Evolutionary conservation across 2,888 invertebrate genomes (phyloP).

Genomic region (Meiosimyza decipiens): DNA sequence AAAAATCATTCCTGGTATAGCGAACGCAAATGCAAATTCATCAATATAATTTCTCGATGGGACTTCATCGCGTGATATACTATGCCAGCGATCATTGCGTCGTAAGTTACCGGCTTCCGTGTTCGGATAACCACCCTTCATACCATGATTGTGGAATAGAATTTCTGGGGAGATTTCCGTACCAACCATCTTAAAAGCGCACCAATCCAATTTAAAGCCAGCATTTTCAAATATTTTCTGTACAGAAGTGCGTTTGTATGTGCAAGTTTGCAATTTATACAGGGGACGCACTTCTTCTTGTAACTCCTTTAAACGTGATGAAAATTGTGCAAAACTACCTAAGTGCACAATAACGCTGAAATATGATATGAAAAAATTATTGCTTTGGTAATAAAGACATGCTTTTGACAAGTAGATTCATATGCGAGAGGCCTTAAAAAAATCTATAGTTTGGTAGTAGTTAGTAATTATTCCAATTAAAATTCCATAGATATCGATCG

Average conservation of each 20-base stretch:
- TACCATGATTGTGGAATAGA: constrained; percentile 61
- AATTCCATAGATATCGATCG: background rate
- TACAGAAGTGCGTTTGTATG: constrained; percentile 86
- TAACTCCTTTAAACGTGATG: constrained; percentile 66
- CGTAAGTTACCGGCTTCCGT: constrained; percentile 61
- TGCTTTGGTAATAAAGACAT: background rate
- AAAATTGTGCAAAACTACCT: constrained; percentile 81
- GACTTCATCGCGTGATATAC: constrained; percentile 71
- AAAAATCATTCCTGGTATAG: constrained; percentile 77
- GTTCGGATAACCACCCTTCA: constrained; percentile 45
- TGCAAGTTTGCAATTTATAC: constrained; percentile 81
- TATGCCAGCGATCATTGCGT: constrained; percentile 72
- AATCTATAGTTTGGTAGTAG: no score
- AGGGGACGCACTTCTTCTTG: constrained; percentile 85
- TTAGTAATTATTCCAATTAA: no score
- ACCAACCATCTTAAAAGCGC: constrained; percentile 83
- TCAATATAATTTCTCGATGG: constrained; percentile 77
- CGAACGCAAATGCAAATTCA: constrained; percentile 77
- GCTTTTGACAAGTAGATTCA: no score
- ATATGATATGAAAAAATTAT: background rate
- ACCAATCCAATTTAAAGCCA: constrained; percentile 88
- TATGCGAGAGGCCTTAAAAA: no score
- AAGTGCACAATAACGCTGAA: constrained; percentile 80
- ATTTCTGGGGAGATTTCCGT: constrained; percentile 63
- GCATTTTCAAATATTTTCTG: constrained; percentile 84